Evolutionary conservation across 2,888 invertebrate species (phyloP), one percentile per base, ranked within the genome.

Genomic region (Cetonia aurata): DNA sequence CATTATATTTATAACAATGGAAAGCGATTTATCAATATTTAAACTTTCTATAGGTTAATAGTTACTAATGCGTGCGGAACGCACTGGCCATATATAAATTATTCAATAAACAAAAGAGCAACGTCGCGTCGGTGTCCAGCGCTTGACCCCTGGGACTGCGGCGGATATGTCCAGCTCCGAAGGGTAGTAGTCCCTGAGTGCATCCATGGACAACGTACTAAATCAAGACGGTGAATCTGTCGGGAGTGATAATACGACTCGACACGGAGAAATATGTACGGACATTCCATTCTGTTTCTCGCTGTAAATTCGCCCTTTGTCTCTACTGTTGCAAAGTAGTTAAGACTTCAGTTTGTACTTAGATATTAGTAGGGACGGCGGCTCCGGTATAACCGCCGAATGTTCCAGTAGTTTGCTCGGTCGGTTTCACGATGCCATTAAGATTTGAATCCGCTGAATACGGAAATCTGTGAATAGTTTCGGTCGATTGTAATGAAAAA

Each of bases 171-270:
- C 67, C 73, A 71, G 71, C 50, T 69, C 55, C 41, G 55, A 13
- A 53, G 66, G 52, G 57, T 68, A 50, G 57, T 53, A 48, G 70
- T 53, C 67, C 70, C 67, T 50, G 55, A 59, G 69, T 69, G 72
- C 71, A 75, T 71, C 70, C 62, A 73, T 65, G 67, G 68, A 46
- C 67, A 69, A 71, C 48, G 75, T 72, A 74, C 71, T 80, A 79
- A 80, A 80, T 80, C 80, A 80, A 79, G 78, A 77, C 72, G 74
- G 70, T 76, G 76, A 79, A 77, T 78, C 78, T 78, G 76, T 75
- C 74, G 80, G 79, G 79, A 78, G 79, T 79, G 79, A 80, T 80
- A 80, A 80, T 79, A 72, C 79, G 76, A 78, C 74, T 76, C 74
- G 76, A 77, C 79, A 75, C 75, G 66, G 75, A 77, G 79, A 78